Conservation (phyloP, 1,140 invertebrate species). For the Choristoneura fumiferana region DNA sequence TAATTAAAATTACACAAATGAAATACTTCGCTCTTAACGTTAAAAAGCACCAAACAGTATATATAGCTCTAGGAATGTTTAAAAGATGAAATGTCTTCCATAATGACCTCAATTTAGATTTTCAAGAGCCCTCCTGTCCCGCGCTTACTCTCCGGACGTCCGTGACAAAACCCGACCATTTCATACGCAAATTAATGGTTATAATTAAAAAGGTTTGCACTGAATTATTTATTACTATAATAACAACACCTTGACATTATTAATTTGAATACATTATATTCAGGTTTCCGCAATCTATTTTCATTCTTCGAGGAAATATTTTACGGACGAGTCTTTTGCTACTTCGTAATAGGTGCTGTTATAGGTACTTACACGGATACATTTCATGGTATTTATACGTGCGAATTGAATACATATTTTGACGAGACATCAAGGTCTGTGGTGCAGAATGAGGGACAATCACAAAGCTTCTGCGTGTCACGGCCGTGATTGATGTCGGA, state of each 20-base stretch:
- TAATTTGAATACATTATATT: slow-evolving; percentile 19
- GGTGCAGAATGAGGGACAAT: slow-evolving; percentile 27
- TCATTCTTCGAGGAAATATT: background rate
- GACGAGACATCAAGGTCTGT: slow-evolving; percentile 30
- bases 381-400: background rate
- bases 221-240: slow-evolving; percentile 26
- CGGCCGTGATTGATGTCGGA: slow-evolving; percentile 35
- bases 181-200: slow-evolving; percentile 25
- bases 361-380: background rate
- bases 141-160: slow-evolving; percentile 2
- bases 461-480: slow-evolving; percentile 45
- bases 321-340: background rate
- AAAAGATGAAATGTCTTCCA: slow-evolving; percentile 1
- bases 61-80: background rate
- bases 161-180: slow-evolving; percentile 15
- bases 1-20: too few relatives aligned
- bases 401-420: slow-evolving; percentile 9
- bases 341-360: background rate
- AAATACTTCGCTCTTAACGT: too few relatives aligned
- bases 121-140: background rate
- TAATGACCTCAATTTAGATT: slow-evolving; percentile 17
- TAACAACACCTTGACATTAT: slow-evolving; percentile 22
- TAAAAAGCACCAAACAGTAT: too few relatives aligned
- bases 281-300: background rate
- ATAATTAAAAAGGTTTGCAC: slow-evolving; percentile 33